phyloP scores from a whole-genome alignment of 92 coral and sea anemone genomes.

The Anthopleura xanthogrammica region DNA sequence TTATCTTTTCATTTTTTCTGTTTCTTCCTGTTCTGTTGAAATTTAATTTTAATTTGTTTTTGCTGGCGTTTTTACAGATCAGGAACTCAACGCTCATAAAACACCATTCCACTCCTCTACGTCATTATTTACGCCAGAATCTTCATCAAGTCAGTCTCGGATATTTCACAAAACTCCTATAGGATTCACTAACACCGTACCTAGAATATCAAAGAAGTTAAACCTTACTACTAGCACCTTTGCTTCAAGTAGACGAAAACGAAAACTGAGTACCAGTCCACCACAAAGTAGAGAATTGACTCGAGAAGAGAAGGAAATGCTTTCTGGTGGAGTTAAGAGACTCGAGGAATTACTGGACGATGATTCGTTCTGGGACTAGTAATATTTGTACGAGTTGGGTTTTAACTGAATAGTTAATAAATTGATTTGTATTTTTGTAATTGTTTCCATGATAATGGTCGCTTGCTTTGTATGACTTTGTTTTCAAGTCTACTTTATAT shows the following conservation, averaged over 20 bases:
- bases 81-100: neutral
- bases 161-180: conserved; percentile 19
- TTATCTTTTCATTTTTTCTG: no score
- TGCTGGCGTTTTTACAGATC: neutral
- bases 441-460: no score
- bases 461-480: no score
- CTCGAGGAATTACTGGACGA: conserved; percentile 14
- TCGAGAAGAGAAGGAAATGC: conserved; percentile 11
- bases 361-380: conserved; percentile 21
- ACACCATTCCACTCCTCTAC: conserved; percentile 6
- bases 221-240: neutral
- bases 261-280: conserved; percentile 10
- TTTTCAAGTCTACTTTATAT: no score
- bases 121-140: neutral
- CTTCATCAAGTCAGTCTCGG: neutral
- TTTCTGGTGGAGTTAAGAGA: conserved; percentile 22
- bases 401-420: neutral
- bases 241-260: neutral
- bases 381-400: neutral
- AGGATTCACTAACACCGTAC: conserved; percentile 28
- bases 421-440: neutral
- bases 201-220: neutral
- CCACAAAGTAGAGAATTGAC: conserved; percentile 22
- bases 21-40: neutral
- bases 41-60: no score